Percentiles rank a stretch among this genome's conserved stretches.
phyloP scores from a whole-genome alignment of 2,113 vertebrate species.

The Burhinus oedicnemus region DNA sequence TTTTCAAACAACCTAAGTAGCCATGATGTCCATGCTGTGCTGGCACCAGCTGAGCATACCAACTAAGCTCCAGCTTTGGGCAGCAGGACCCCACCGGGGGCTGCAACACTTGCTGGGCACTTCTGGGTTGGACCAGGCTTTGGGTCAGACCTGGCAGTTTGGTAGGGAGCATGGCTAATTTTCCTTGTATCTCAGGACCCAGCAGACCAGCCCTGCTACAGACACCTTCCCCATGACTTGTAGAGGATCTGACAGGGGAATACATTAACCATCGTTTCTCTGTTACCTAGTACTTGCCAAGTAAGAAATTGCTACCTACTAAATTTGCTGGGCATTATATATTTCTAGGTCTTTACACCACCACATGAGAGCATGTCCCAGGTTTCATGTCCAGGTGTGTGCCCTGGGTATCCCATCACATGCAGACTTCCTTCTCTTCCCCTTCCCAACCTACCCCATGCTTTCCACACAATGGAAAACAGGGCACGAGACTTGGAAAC shows the following conservation, averaged over 20 bases:
- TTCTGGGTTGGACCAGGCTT: neutral
- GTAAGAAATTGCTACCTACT: neutral
- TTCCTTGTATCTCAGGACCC: neutral
- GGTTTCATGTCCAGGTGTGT: neutral
- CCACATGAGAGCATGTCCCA: neutral
- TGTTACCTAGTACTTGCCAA: neutral
- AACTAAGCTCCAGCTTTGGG: neutral
- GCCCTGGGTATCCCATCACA: neutral
- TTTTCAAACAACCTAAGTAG: neutral
- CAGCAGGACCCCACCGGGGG: rapidly evolving
- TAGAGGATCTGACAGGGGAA: neutral
- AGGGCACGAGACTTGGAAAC: neutral
- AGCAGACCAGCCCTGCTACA: neutral
- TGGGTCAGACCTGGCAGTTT: neutral
- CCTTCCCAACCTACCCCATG: neutral
- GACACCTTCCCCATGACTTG: neutral
- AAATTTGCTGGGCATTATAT: neutral
- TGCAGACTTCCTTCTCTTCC: neutral
- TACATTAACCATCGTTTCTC: neutral
- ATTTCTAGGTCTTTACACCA: neutral
- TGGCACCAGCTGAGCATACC: neutral
- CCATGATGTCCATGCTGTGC: neutral
- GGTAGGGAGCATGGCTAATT: neutral
- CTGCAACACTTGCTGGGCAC: neutral
- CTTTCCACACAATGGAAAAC: neutral